These are phyloP conservation scores for Gonioctena quinquepunctata DNA, from an alignment of 1,140 invertebrate genomes.

Conservation along the genomic window DNA sequence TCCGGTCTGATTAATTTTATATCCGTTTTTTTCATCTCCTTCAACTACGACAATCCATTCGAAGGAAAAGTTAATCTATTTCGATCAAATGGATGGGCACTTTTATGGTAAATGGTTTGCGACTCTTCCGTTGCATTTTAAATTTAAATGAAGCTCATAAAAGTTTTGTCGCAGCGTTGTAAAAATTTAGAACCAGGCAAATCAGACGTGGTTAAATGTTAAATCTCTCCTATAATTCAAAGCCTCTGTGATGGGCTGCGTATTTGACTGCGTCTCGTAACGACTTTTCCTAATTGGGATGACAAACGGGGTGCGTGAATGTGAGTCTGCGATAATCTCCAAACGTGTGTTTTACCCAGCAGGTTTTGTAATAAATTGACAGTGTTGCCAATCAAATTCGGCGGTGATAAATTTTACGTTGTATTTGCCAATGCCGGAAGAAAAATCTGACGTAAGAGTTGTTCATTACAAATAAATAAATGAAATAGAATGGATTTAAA, in stretches of 20 bases:
- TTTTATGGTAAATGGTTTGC: constrained; percentile 27
- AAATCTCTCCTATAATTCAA: constrained; percentile 29
- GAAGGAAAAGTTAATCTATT: constrained; percentile 6
- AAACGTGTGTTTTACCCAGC: constrained; percentile 27
- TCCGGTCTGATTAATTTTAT: constrained; percentile 12
- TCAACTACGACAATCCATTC: constrained; percentile 5
- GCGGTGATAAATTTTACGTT: too few relatives aligned
- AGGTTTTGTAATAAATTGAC: neutral
- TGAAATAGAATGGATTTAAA: too few relatives aligned
- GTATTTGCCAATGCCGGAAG: too few relatives aligned
- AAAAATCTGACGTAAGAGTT: too few relatives aligned
- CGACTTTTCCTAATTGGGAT: constrained; percentile 38
- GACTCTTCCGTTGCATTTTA: constrained; percentile 30
- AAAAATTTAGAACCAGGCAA: constrained; percentile 27
- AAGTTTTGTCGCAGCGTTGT: constrained; percentile 19
- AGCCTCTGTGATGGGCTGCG: constrained; percentile 10
- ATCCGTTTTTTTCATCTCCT: constrained; percentile 9
- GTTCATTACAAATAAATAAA: too few relatives aligned
- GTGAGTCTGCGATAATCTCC: constrained; percentile 17
- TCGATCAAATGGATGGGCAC: constrained; percentile 10
- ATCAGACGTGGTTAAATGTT: constrained; percentile 17
- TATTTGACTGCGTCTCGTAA: constrained; percentile 16
- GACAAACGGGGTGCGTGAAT: constrained; percentile 23
- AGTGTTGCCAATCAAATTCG: neutral
- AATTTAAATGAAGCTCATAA: constrained; percentile 36